phyloP scores from a whole-genome alignment of 2,888 invertebrate species.

The Acleris holmiana region DNA sequence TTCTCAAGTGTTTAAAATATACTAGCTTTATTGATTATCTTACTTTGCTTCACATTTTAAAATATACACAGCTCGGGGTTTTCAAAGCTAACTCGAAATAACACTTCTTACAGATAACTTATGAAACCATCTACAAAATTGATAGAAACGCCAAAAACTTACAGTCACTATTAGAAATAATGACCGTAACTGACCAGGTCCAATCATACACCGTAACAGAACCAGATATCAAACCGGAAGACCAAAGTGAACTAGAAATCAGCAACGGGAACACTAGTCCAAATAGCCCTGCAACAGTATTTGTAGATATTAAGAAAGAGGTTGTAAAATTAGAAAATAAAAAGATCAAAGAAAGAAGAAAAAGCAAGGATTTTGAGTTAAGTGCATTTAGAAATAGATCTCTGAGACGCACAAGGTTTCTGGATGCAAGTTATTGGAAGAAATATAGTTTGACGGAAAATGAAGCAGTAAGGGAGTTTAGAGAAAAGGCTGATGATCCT shows the following conservation, averaged over 20 bases:
- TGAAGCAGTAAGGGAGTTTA: constrained; percentile 65
- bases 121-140: constrained; percentile 61
- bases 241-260: constrained; percentile 36
- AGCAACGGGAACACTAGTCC: constrained; percentile 28
- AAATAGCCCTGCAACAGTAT: constrained; percentile 46
- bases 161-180: constrained; percentile 50
- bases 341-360: constrained; percentile 41
- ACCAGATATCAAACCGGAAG: constrained; percentile 39
- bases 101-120: constrained; percentile 49
- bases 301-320: constrained; percentile 45
- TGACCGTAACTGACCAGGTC: constrained; percentile 44
- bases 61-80: no score
- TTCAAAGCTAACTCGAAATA: not conserved
- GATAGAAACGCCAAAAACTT: constrained; percentile 51
- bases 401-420: constrained; percentile 46
- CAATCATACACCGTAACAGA: constrained; percentile 47
- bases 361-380: constrained; percentile 35
- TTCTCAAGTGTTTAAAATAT: no score
- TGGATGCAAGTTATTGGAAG: constrained; percentile 65
- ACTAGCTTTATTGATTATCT: no score
- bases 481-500: constrained; percentile 52
- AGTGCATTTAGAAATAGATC: constrained; percentile 30
- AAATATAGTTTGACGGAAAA: constrained; percentile 62
- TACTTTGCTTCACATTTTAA: no score
- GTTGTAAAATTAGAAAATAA: constrained; percentile 43